Conservation (phyloP, 1,140 invertebrate genomes). For the Sinonovacula constricta region DNA sequence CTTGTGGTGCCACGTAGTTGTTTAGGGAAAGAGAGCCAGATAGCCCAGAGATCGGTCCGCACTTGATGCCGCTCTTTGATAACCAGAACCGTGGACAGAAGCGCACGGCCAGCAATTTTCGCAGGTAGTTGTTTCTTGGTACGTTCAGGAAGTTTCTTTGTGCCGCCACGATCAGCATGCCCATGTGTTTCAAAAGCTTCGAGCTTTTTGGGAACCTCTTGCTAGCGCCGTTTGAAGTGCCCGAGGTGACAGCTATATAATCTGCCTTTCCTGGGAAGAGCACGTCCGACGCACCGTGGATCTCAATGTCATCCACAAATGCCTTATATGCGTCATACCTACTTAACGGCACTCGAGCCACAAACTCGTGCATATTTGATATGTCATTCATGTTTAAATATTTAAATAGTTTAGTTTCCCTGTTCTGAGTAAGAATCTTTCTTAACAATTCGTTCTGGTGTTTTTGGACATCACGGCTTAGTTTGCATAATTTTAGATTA, state of each 20-base stretch:
- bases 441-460: slow-evolving; percentile 9
- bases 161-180: neutral
- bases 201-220: slow-evolving; percentile 41
- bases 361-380: slow-evolving; percentile 12
- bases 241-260: slow-evolving; percentile 43
- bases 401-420: slow-evolving; percentile 11
- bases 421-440: slow-evolving; percentile 17
- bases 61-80: slow-evolving; percentile 9
- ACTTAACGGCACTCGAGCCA: slow-evolving; percentile 13
- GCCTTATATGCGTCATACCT: slow-evolving; percentile 13
- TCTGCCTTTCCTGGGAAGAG: slow-evolving; percentile 40
- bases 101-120: slow-evolving; percentile 16
- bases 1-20: slow-evolving; percentile 12
- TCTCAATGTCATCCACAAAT: neutral
- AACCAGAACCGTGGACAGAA: neutral
- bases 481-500: neutral
- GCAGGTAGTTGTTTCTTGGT: slow-evolving; percentile 27
- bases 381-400: slow-evolving; percentile 7
- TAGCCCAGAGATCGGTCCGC: slow-evolving; percentile 33
- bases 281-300: slow-evolving; percentile 9
- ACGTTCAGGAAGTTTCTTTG: slow-evolving; percentile 15
- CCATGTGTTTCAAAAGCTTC: neutral
- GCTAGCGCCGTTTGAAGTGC: slow-evolving; percentile 35
- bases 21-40: slow-evolving; percentile 7
- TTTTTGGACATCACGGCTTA: slow-evolving; percentile 9